phyloP scores from a whole-genome alignment of 2,797 vertebrate species.

The Jordanella pulchra region DNA sequence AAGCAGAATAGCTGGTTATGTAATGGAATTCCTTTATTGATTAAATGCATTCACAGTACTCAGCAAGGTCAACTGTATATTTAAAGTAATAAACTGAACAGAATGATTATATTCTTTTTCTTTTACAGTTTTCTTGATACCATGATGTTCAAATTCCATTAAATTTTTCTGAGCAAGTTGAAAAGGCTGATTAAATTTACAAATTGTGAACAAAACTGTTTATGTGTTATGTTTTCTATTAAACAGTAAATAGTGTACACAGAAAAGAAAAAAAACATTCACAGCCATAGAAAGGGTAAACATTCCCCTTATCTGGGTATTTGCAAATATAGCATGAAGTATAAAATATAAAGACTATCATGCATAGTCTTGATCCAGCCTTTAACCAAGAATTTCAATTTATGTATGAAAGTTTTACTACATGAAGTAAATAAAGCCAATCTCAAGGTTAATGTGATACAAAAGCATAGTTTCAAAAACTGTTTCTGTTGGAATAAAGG shows the following conservation, averaged over 20 bases:
- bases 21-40: slow-evolving; percentile 23
- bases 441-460: background rate
- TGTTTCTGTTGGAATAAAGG: background rate
- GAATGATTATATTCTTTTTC: slow-evolving; percentile 7
- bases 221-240: background rate
- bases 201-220: background rate
- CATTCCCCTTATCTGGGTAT: background rate
- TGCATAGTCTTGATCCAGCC: background rate
- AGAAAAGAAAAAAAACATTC: background rate
- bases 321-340: background rate
- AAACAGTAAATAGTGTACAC: background rate
- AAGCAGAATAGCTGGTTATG: slow-evolving; percentile 25
- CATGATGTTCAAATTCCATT: background rate
- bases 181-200: background rate
- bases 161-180: background rate
- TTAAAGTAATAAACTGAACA: slow-evolving; percentile 8
- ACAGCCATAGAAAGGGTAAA: background rate
- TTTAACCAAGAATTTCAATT: background rate
- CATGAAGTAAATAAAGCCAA: background rate
- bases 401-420: background rate
- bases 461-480: background rate
- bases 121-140: slow-evolving; percentile 12
- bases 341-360: background rate
- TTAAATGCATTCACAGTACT: slow-evolving; percentile 34
- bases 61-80: slow-evolving; percentile 12